Evolutionary conservation across 1,140 invertebrate species (phyloP), one percentile per base, ranked within the genome.

Genomic region (Goniozus legneri): DNA sequence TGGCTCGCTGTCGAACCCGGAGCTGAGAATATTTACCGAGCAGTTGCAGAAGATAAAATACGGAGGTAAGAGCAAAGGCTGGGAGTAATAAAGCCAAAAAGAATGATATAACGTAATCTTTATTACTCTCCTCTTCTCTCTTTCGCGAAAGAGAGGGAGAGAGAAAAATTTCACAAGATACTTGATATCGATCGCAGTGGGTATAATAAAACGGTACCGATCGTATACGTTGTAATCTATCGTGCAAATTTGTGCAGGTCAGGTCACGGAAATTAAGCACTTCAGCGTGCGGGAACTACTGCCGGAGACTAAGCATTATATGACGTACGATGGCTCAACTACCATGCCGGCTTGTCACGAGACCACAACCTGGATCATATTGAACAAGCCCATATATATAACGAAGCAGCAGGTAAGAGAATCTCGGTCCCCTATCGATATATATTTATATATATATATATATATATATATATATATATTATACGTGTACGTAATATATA

Each of bases 361-460:
- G 73, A 93, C 91, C 18, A 89, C 92, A 70, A 95, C 92, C 54
- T 97, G 95, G 95, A 83, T 97, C 65, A 88, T 97, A 54, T 80
- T 95, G 62, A 97, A 97, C 77, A 95, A 94, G 75, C 94, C 95
- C 33, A 93, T 97, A 70, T 97, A 97, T 74, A 93, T 95, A 67
- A 93, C 90, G 36, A 91, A 91, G 72, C 89, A 94, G 82, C 91
- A 94, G 85, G 92, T 93, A 74, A 78, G 78, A 49, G 58, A 56
- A 68, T 56, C 59, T n/a, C n/a, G n/a, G n/a, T n/a, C n/a, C n/a
- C n/a, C n/a, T n/a, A n/a, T n/a, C n/a, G n/a, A n/a, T n/a, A n/a
- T n/a, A n/a, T n/a, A n/a, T n/a, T n/a, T 65, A 48, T 74, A 19
- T 18, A 30, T 27, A 15, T 19, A 38, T 21, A 13, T 14, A 18